Conservation (phyloP, 2,113 vertebrate species). For the Natator depressus region DNA sequence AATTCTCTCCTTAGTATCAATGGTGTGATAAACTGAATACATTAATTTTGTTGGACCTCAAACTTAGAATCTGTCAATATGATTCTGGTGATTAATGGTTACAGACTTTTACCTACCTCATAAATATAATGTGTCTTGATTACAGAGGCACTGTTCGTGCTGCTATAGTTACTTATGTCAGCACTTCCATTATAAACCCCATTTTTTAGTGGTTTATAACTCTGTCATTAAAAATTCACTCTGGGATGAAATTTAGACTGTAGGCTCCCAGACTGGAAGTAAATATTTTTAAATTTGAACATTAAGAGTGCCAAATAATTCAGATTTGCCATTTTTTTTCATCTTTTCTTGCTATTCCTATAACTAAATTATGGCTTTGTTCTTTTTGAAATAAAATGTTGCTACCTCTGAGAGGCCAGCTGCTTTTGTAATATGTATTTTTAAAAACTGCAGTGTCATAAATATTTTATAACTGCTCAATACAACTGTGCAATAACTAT, state of each 20-base stretch:
- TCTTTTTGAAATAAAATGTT: not conserved
- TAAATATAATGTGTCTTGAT: slow-evolving; percentile 82
- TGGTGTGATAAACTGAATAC: slow-evolving; percentile 70
- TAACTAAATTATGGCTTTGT: not conserved
- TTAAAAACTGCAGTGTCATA: not conserved
- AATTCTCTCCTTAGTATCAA: slow-evolving; percentile 58
- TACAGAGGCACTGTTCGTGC: slow-evolving; percentile 70
- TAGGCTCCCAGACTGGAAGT: slow-evolving; percentile 56
- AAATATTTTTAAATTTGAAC: slow-evolving; percentile 39
- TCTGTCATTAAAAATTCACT: slow-evolving; percentile 79
- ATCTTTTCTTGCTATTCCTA: not conserved
- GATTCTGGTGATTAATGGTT: slow-evolving; percentile 79
- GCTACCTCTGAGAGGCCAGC: not conserved
- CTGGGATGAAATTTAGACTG: slow-evolving; percentile 75
- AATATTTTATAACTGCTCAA: not conserved
- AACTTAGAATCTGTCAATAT: slow-evolving; percentile 79
- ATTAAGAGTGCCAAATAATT: not conserved
- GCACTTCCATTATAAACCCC: slow-evolving; percentile 79
- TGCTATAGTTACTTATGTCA: slow-evolving; percentile 80
- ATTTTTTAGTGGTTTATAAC: slow-evolving; percentile 79
- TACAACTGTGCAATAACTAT: not conserved
- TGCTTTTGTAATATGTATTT: fast-evolving
- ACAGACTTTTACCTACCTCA: slow-evolving; percentile 81
- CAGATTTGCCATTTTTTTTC: not conserved
- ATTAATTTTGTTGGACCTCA: slow-evolving; percentile 75